Evolutionary conservation across 2,888 invertebrate species (phyloP).

Genomic region (Dicycla oo): DNA sequence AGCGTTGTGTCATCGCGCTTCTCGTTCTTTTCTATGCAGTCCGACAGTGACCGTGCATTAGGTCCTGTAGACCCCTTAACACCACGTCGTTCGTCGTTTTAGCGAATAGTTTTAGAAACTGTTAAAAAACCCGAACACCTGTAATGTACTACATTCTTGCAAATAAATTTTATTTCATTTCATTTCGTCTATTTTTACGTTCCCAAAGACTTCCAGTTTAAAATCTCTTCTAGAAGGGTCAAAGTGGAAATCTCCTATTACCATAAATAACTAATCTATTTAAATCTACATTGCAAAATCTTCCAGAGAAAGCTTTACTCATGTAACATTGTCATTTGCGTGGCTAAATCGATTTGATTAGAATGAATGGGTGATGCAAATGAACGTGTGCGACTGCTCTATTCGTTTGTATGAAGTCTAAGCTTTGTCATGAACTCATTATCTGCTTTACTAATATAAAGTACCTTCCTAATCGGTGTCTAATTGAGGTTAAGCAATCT

Average conservation of each 20-base stretch:
- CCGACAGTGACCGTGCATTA: no score
- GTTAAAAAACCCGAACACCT: no score
- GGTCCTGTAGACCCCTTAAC: no score
- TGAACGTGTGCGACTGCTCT: slow-evolving; percentile 36
- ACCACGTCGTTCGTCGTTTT: no score
- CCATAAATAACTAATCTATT: slow-evolving; percentile 12
- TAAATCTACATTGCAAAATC: slow-evolving; percentile 42
- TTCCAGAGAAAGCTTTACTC: slow-evolving; percentile 37
- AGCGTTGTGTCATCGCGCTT: no score
- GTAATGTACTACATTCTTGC: no score
- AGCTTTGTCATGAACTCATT: slow-evolving; percentile 18
- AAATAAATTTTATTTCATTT: no score
- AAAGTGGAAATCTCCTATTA: slow-evolving; percentile 1
- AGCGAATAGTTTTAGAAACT: no score
- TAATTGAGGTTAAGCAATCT: slow-evolving; percentile 14
- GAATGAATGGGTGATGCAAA: slow-evolving; percentile 53
- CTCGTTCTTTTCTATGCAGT: no score
- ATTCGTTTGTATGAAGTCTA: slow-evolving; percentile 42
- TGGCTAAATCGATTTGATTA: slow-evolving; percentile 29
- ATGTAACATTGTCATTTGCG: slow-evolving; percentile 38
- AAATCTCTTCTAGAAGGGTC: background rate
- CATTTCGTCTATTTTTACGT: background rate
- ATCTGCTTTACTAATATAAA: slow-evolving; percentile 25
- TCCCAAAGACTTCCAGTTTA: background rate
- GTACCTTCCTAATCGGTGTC: slow-evolving; percentile 24